Base-by-base conservation (phyloP, 2,797 vertebrate genomes). In the Lepus oiostolus region DNA sequence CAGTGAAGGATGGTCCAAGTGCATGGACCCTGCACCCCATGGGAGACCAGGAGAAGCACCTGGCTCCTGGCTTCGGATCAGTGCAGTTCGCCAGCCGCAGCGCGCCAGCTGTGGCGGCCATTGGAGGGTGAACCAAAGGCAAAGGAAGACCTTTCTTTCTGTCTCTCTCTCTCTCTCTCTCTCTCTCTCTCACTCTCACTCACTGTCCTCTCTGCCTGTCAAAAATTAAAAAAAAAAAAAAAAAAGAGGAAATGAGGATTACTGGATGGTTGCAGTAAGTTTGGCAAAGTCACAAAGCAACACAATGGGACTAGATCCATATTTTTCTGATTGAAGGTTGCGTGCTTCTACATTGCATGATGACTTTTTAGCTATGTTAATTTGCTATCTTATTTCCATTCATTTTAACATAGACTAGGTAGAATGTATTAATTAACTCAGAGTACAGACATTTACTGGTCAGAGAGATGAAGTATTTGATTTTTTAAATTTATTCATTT, bases 371-470 rank as follows among this genome's bases (percentile, higher is more conserved):
- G 71, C 50, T 58, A 2, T 58, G 10, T 58, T 95, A 35, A 58
- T 74, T 79, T 91, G 13, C 21, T 74, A 47, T 50, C 85, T 75
- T 83, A 50, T 68, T 95, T 96, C 88, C 63, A 58, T 22, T 85
- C 22, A 24, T 74, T 93, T 91, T 62, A 28, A 54, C 4, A 52
- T 14, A 50, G 21, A 92, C 62, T 14, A 83, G 30, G 50, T 47
- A 77, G 28, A 72, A 47, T 87, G 22, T 68, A 70, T 74, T 76
- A 80, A 81, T 54, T 21, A 79, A 63, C 82, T 90, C 26, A 65
- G 6, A 84, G 35, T 38, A 1, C 6, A 81, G 7, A 50, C 10
- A 19, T n/a, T 19, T 14, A 84, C 52, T 81, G 7, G 30, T 84
- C 35, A 82, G 58, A 63, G 14, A 88, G 24, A 2, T 85, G 58